These are phyloP conservation scores for Drosophila flavopinicola DNA, from an alignment of 2,888 invertebrate species.

Conservation along the genomic window DNA sequence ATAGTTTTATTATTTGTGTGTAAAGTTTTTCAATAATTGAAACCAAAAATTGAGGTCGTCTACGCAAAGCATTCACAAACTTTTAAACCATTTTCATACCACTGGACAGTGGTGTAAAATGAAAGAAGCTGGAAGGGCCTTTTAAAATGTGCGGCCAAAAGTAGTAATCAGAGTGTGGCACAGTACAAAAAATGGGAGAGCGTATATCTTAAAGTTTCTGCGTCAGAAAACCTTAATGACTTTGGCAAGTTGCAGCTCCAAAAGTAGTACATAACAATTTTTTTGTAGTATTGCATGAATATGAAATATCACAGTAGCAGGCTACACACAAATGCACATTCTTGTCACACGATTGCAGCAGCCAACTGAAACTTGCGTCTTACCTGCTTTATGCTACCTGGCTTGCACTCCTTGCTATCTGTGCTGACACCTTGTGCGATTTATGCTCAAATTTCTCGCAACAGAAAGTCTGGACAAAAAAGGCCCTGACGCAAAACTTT, in stretches of 20 bases:
- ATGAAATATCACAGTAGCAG: slow-evolving; percentile 61
- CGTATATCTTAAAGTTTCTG: slow-evolving; percentile 37
- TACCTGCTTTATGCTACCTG: slow-evolving; percentile 39
- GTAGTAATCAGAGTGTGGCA: slow-evolving; percentile 42
- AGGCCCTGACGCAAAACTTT: slow-evolving; percentile 65
- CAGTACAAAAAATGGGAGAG: slow-evolving; percentile 14
- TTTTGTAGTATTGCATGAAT: slow-evolving; percentile 57
- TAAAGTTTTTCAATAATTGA: slow-evolving; percentile 77
- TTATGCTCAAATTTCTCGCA: slow-evolving; percentile 63
- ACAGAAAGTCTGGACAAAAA: slow-evolving; percentile 42
- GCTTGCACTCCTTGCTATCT: slow-evolving; percentile 58
- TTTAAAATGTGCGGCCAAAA: slow-evolving; percentile 29
- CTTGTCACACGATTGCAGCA: slow-evolving; percentile 7
- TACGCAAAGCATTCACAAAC: slow-evolving; percentile 58
- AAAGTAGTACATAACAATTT: slow-evolving; percentile 57
- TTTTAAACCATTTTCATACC: slow-evolving; percentile 58
- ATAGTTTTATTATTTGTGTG: slow-evolving; percentile 52
- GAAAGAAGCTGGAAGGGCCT: slow-evolving; percentile 66
- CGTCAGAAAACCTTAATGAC: slow-evolving; percentile 60
- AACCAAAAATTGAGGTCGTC: slow-evolving; percentile 65
- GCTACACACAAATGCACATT: slow-evolving; percentile 8
- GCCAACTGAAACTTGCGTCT: slow-evolving; percentile 29
- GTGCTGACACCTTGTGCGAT: slow-evolving; percentile 72
- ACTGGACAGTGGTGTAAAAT: slow-evolving; percentile 56
- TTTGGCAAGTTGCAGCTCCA: slow-evolving; percentile 57